Base-by-base conservation (phyloP, 2,888 invertebrate genomes). In the Drosophila mimica region DNA sequence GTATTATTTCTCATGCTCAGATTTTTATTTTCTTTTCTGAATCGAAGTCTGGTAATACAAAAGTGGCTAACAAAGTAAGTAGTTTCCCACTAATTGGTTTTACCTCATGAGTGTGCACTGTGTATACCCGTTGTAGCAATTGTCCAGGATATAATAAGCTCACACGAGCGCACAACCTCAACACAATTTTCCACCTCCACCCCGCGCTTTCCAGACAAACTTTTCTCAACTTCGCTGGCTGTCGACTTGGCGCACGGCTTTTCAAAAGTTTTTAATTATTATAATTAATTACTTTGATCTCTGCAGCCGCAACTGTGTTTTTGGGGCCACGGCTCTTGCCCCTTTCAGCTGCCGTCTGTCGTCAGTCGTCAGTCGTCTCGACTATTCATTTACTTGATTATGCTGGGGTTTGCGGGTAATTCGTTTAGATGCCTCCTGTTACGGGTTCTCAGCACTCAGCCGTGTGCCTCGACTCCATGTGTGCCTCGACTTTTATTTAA, bases 281-380 rank as follows among this genome's bases (percentile, higher is more conserved):
- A 88, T 88, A 88, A 88, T 88, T 88, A 88, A 90, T 90, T 90
- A 88, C 88, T 90, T 88, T 88, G 88, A 88, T 90, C 88, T 88
- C 79, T 76, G 67, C 75, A 69, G 63, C 69, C 76, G 64, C 73
- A 75, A 65, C 61, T 74, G 66, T 61, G 25, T 70, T 69, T 57
- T 38, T n/a, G 25, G 65, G 56, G 61, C 53, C 71, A 53, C 33
- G 58, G 48, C 57, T 66, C 53, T 46, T 48, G 60, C 30, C 65
- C 52, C 59, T 68, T 57, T 40, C 46, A 61, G 33, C 61, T 59
- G 34, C 38, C 25, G 54, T 34, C 57, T 64, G 69, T 59, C 68
- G 68, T 28, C 72, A 76, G 63, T 64, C 77, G 68, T 28, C 72
- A 76, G 63, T 64, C 77, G 78, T 52, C 79, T 38, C 73, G 68